Percentiles rank a stretch among this genome's conserved stretches.
These are phyloP conservation scores for Melanotaenia trifasciata DNA, from an alignment of 2,797 vertebrate genomes.

Conservation along the genomic window DNA sequence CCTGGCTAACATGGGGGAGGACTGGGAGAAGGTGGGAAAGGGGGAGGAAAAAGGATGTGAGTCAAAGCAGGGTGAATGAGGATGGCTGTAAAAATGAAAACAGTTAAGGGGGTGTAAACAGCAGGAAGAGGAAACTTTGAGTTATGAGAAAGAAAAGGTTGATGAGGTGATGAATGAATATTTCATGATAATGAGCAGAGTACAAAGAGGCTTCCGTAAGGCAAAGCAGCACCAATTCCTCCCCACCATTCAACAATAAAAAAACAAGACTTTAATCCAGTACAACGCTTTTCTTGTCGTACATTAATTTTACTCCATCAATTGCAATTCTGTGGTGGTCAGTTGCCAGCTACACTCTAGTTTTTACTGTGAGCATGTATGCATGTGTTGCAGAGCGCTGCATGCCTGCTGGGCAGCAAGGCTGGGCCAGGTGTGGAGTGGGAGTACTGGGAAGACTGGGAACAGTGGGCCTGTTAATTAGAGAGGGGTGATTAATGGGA, in stretches of 20 bases:
- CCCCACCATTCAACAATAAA: conserved; percentile 16
- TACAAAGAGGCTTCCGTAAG: conserved; percentile 7
- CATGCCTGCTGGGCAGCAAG: conserved; percentile 76
- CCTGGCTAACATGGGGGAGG: conserved; percentile 70
- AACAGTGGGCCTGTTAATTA: conserved; percentile 97
- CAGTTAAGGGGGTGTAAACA: conserved; percentile 29
- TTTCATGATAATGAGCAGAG: conserved; percentile 35
- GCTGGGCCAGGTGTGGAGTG: conserved; percentile 89
- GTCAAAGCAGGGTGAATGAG: conserved; percentile 50
- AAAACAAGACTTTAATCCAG: conserved; percentile 35
- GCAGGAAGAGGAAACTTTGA: conserved; percentile 32
- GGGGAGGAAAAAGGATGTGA: conserved; percentile 54
- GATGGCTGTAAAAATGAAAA: conserved; percentile 54
- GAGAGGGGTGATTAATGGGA: conserved; percentile 97
- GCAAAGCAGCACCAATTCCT: conserved; percentile 20
- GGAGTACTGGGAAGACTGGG: conserved; percentile 78
- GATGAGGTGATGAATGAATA: conserved; percentile 58
- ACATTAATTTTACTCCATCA: conserved; percentile 38
- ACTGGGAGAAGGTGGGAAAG: conserved; percentile 62
- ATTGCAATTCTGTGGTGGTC: conserved; percentile 62
- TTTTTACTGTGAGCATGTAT: conserved; percentile 38
- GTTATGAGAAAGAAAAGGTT: conserved; percentile 40
- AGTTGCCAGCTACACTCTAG: conserved; percentile 71
- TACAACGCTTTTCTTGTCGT: conserved; percentile 13
- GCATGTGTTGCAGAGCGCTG: conserved; percentile 51